phyloP scores from a whole-genome alignment of 2,888 invertebrate genomes.

The Neria commutata region DNA sequence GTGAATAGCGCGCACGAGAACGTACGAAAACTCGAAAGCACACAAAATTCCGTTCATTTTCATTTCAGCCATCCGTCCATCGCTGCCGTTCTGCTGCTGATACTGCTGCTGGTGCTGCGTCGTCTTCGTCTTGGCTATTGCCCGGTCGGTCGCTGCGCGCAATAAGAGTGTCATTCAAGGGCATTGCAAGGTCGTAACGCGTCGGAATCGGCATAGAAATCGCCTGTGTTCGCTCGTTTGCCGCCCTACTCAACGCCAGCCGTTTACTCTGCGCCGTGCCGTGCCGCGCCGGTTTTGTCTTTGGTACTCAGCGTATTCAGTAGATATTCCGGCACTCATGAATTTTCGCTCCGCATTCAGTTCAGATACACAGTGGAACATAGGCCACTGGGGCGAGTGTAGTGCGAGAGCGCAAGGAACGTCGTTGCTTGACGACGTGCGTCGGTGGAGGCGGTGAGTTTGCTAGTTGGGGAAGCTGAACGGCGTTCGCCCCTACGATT shows the following conservation, averaged over 20 bases:
- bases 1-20: conserved; percentile 11
- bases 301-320: too few species aligned
- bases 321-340: not conserved
- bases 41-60: conserved; percentile 40
- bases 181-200: conserved; percentile 61
- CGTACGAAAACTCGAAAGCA: conserved; percentile 30
- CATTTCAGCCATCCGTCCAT: conserved; percentile 41
- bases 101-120: not conserved
- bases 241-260: not conserved
- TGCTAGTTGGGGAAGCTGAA: too few species aligned
- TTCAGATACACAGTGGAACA: too few species aligned
- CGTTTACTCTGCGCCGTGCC: not conserved
- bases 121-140: conserved; percentile 38
- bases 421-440: not conserved
- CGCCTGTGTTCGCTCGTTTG: not conserved
- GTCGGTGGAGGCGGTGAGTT: too few species aligned
- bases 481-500: too few species aligned
- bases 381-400: not conserved
- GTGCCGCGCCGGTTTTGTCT: too few species aligned
- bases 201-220: conserved; percentile 14
- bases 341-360: not conserved
- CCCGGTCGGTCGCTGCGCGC: conserved; percentile 38
- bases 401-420: not conserved
- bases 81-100: conserved; percentile 7
- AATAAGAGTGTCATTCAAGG: conserved; percentile 62